These are phyloP conservation scores for Chaetorhynchus papuensis DNA, from an alignment of 2,113 vertebrate genomes.

Conservation along the genomic window DNA sequence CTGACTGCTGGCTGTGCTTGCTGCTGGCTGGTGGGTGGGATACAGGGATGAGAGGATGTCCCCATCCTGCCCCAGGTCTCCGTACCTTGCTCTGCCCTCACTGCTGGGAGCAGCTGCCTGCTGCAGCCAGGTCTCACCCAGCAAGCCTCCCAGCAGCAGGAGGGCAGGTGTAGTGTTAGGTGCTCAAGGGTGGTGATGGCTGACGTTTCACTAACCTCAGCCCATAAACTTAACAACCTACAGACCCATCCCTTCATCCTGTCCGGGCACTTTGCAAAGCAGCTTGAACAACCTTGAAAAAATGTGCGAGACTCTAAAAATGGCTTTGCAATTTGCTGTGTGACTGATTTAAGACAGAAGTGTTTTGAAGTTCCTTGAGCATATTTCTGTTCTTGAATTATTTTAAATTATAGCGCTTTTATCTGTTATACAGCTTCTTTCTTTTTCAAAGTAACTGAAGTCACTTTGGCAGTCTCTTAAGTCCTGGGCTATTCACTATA, in stretches of 20 bases:
- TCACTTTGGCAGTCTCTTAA: neutral
- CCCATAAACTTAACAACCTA: neutral
- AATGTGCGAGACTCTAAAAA: accelerated
- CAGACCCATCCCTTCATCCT: neutral
- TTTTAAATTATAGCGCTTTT: neutral
- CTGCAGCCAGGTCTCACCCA: neutral
- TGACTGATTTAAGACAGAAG: neutral
- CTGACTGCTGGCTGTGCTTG: neutral
- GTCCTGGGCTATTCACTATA: neutral
- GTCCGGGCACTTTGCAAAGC: accelerated
- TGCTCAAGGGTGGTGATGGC: too few relatives aligned
- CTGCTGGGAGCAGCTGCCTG: neutral
- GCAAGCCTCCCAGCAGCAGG: neutral
- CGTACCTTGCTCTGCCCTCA: accelerated
- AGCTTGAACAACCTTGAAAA: neutral
- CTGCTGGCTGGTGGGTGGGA: neutral
- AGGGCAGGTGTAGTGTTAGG: neutral
- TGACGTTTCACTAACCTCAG: neutral
- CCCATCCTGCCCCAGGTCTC: neutral
- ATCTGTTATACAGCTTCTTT: neutral
- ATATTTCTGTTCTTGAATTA: neutral
- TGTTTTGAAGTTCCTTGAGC: neutral
- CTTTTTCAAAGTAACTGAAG: neutral
- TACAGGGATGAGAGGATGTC: accelerated
- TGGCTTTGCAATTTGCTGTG: neutral